These are phyloP conservation scores for Tetrax tetrax DNA, from an alignment of 2,113 vertebrate species.

Conservation along the genomic window DNA sequence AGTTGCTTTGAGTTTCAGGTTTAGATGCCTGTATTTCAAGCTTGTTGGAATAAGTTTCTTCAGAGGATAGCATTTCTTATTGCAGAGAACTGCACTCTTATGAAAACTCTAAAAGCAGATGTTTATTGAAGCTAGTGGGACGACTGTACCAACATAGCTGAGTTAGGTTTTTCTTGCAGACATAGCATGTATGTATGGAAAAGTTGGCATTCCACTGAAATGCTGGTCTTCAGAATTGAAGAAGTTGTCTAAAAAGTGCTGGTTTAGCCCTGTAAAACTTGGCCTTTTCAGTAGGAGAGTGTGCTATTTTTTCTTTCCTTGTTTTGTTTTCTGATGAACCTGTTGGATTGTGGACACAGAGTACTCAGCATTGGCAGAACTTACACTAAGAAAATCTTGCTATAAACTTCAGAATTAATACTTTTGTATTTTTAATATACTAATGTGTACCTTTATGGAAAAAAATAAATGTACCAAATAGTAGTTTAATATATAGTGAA, in stretches of 20 bases:
- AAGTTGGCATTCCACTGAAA: not conserved
- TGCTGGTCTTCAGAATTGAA: not conserved
- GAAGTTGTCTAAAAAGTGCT: not conserved
- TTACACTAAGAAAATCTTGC: not conserved
- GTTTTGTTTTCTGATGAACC: not conserved
- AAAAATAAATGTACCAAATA: not conserved
- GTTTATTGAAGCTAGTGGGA: not conserved
- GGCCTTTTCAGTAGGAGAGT: not conserved
- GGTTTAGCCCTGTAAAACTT: not conserved
- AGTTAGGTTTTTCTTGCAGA: not conserved
- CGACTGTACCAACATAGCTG: not conserved
- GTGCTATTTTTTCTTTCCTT: accelerated
- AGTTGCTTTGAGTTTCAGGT: not conserved
- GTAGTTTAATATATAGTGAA: slow-evolving; percentile 29
- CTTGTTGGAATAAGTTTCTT: not conserved
- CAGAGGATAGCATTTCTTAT: not conserved
- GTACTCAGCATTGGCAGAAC: not conserved
- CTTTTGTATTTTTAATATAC: not conserved
- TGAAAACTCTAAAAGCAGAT: not conserved
- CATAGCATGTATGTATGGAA: not conserved
- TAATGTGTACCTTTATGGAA: not conserved
- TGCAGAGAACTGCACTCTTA: not conserved
- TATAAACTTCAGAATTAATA: not conserved
- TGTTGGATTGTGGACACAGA: not conserved
- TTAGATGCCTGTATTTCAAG: not conserved